Conservation (phyloP, 2,888 invertebrate genomes). For the Morpho deidamia region DNA sequence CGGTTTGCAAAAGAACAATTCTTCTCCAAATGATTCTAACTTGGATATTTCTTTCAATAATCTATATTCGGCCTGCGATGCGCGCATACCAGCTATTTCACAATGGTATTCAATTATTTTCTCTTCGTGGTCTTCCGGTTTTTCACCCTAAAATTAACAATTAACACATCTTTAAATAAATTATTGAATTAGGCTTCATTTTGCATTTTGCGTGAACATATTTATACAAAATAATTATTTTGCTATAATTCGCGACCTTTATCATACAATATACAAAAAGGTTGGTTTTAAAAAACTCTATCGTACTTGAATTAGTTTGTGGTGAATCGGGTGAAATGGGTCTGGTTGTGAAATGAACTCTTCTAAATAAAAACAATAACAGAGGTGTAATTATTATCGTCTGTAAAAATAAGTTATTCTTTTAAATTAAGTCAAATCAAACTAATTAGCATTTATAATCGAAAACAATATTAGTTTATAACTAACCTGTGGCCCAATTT, state of each 20-base stretch:
- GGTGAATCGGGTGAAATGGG: too few species aligned
- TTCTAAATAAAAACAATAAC: too few species aligned
- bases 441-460: background rate
- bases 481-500: conserved; percentile 72
- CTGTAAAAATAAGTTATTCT: too few species aligned
- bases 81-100: conserved; percentile 81
- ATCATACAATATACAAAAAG: too few species aligned
- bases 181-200: too few species aligned
- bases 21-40: conserved; percentile 90
- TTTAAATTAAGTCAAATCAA: too few species aligned
- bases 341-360: too few species aligned
- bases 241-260: background rate
- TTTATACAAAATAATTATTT: background rate
- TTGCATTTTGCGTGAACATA: too few species aligned
- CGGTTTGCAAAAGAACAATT: conserved; percentile 86
- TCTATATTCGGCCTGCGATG: conserved; percentile 90
- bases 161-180: background rate
- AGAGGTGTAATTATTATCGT: too few species aligned
- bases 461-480: background rate
- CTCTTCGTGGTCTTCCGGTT: conserved; percentile 80
- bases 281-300: too few species aligned
- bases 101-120: conserved; percentile 81
- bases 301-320: too few species aligned
- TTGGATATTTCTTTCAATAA: conserved; percentile 88
- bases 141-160: conserved; percentile 49